These are phyloP conservation scores for Esox lucius DNA, from an alignment of 2,797 vertebrate species.

Conservation along the genomic window DNA sequence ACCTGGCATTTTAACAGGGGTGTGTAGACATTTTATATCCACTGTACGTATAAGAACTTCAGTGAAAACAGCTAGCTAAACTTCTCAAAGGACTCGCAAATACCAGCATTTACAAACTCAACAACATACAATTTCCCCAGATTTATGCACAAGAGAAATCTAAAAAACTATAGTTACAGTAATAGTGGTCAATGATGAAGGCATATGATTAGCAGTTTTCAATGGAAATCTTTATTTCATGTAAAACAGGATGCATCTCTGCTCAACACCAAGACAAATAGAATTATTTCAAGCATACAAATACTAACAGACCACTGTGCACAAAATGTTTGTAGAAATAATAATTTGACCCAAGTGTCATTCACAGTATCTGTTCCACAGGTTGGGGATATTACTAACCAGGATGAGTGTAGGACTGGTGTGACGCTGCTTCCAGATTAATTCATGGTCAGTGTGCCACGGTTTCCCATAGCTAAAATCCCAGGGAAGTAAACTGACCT, in stretches of 20 bases:
- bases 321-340: too few relatives aligned
- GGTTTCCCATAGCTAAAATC: not conserved
- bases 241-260: conserved; percentile 1
- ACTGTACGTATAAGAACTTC: not conserved
- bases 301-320: not conserved
- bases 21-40: too few relatives aligned
- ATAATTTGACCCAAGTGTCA: too few relatives aligned
- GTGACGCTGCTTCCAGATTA: not conserved
- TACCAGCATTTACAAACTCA: not conserved
- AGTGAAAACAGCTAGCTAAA: not conserved
- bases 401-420: not conserved
- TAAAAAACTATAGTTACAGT: not conserved
- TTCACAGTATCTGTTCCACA: not conserved
- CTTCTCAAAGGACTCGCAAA: not conserved
- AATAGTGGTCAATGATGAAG: not conserved
- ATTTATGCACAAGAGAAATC: not conserved
- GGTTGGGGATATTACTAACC: not conserved
- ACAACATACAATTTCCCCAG: not conserved
- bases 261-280: conserved; percentile 17
- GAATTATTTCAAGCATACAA: not conserved
- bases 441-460: not conserved
- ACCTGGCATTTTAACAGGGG: too few relatives aligned
- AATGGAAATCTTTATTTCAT: not conserved
- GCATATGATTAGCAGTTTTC: not conserved
- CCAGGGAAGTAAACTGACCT: not conserved